These are phyloP conservation scores for Limnephilus rhombicus DNA, from an alignment of 2,888 invertebrate genomes.

Conservation along the genomic window DNA sequence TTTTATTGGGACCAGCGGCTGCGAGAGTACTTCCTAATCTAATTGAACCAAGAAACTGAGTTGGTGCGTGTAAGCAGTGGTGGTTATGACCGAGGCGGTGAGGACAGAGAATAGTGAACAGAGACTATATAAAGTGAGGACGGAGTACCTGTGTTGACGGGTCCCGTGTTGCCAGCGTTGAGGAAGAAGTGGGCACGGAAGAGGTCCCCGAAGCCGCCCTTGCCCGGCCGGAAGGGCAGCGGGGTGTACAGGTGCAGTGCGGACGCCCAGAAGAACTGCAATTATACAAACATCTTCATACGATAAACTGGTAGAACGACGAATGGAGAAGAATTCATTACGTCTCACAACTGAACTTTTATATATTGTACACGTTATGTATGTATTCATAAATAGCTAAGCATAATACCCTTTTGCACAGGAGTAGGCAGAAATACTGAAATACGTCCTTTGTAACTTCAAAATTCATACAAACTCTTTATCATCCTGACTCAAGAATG, in stretches of 20 bases:
- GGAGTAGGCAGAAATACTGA: no score
- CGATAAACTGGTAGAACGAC: background rate
- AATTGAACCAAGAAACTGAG: background rate
- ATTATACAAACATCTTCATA: constrained; percentile 49
- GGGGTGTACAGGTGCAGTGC: constrained; percentile 94
- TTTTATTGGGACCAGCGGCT: no score
- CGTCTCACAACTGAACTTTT: background rate
- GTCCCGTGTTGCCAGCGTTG: constrained; percentile 90
- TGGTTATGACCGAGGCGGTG: background rate
- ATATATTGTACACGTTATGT: no score
- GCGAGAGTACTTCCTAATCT: background rate
- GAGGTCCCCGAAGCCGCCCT: constrained; percentile 88
- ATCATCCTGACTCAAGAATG: no score
- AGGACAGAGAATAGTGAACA: background rate
- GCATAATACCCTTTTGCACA: background rate
- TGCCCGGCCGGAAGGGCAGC: constrained; percentile 90
- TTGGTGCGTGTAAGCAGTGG: background rate
- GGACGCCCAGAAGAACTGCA: constrained; percentile 88
- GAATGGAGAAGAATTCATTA: background rate
- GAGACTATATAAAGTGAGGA: background rate
- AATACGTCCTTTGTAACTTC: no score
- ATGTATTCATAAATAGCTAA: background rate
- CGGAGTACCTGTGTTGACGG: constrained; percentile 69
- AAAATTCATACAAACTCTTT: no score
- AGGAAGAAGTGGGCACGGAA: constrained; percentile 94